Conservation (phyloP, 1,140 invertebrate species). For the Macrocentrus cingulum region DNA sequence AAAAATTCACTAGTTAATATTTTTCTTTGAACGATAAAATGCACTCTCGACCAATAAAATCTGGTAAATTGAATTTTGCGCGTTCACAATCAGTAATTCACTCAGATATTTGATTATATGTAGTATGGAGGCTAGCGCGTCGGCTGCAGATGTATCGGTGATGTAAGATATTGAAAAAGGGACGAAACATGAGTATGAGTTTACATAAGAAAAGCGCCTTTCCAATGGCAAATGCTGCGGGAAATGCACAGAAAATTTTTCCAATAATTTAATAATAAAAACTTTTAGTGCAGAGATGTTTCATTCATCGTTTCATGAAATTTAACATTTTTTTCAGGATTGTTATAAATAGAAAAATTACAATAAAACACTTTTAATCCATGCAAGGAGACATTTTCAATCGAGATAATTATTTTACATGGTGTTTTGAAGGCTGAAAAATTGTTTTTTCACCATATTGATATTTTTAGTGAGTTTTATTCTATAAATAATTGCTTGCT, state of each 20-base stretch:
- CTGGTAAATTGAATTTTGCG: constrained; percentile 26
- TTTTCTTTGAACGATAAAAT: constrained; percentile 29
- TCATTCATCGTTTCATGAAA: no score
- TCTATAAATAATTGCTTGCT: no score
- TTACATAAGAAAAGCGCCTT: background rate
- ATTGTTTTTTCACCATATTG: no score
- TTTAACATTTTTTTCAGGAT: no score
- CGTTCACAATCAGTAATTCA: constrained; percentile 13
- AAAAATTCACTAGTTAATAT: constrained; percentile 4
- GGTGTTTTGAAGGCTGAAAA: no score
- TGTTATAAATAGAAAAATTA: no score
- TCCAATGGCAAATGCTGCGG: background rate
- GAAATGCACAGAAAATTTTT: constrained; percentile 36
- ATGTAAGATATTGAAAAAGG: background rate
- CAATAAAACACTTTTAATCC: no score
- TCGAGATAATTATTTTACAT: no score
- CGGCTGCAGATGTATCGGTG: background rate
- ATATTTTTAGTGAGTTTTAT: no score
- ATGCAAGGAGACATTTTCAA: no score
- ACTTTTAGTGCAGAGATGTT: constrained; percentile 40
- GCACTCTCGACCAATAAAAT: no score
- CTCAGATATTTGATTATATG: background rate
- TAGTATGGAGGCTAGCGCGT: background rate
- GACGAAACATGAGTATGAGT: background rate
- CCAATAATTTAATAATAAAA: constrained; percentile 45